A percentile compares a stretch with the other conserved stretches of the same genome.
These are phyloP conservation scores for Pelodytes ibericus DNA, from an alignment of 2,797 vertebrate species.

Conservation along the genomic window DNA sequence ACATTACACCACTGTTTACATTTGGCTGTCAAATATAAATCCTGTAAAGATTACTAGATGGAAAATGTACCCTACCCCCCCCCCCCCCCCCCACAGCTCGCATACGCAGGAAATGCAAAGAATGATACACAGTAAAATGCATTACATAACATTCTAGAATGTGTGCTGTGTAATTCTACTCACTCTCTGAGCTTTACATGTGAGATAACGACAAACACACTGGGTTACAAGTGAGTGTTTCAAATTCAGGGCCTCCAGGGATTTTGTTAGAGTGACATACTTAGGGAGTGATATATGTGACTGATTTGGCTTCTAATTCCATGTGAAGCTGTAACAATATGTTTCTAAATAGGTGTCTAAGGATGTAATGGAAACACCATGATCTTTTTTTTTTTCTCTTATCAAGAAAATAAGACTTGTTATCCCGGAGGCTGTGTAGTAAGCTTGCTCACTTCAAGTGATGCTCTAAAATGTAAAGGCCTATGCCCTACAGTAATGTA, in stretches of 20 bases:
- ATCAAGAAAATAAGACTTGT: background rate
- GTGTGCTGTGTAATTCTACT: background rate
- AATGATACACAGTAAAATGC: background rate
- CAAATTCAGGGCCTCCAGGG: background rate
- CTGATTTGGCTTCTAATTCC: background rate
- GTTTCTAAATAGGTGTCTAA: background rate
- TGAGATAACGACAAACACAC: background rate
- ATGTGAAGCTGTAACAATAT: background rate
- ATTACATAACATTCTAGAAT: background rate
- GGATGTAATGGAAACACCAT: background rate
- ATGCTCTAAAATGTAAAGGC: too few relatives aligned
- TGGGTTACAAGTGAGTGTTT: background rate
- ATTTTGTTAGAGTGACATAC: background rate
- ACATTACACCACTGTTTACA: conserved; percentile 19
- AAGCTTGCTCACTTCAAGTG: background rate
- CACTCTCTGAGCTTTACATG: background rate
- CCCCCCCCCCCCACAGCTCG: background rate
- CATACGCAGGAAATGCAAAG: background rate
- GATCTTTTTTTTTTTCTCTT: background rate
- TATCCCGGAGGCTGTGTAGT: background rate
- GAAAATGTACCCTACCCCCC: too few relatives aligned
- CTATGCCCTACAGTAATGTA: too few relatives aligned
- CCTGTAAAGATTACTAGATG: background rate
- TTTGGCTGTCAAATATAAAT: conserved; percentile 14
- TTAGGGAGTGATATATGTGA: background rate